Percentiles rank a stretch among this genome's conserved stretches.
These are phyloP conservation scores for Maconellicoccus hirsutus DNA, from an alignment of 1,140 invertebrate genomes.

Conservation along the genomic window DNA sequence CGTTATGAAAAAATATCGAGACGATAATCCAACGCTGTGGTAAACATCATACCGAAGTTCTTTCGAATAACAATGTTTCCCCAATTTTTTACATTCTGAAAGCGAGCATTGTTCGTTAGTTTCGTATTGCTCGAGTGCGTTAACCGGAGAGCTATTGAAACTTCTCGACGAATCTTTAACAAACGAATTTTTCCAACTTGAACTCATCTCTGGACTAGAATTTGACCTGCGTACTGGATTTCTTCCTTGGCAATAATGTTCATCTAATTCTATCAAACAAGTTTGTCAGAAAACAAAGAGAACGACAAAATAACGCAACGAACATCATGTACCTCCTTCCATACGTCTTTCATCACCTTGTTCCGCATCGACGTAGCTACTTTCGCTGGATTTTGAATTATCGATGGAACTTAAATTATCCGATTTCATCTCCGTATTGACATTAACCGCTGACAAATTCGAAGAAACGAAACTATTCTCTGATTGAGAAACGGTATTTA, in stretches of 20 bases:
- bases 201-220: constrained; percentile 82
- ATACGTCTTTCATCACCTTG: no score
- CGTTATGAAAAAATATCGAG: neutral
- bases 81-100: constrained; percentile 22
- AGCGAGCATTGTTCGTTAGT: constrained; percentile 16
- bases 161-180: constrained; percentile 36
- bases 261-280: neutral
- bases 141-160: constrained; percentile 51
- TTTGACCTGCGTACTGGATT: constrained; percentile 74
- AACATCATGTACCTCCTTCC: no score
- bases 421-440: no score
- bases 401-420: no score
- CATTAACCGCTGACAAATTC: no score
- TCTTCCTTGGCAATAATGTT: constrained; percentile 32
- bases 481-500: no score
- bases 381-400: no score
- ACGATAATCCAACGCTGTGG: neutral
- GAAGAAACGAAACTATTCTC: no score
- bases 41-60: neutral
- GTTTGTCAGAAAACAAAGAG: no score
- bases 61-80: constrained; percentile 20
- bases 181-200: constrained; percentile 65
- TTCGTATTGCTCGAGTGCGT: neutral
- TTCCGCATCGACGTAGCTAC: no score
- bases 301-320: no score